Base-by-base conservation (phyloP, 2,888 invertebrate genomes). In the Ferrisia virgata region DNA sequence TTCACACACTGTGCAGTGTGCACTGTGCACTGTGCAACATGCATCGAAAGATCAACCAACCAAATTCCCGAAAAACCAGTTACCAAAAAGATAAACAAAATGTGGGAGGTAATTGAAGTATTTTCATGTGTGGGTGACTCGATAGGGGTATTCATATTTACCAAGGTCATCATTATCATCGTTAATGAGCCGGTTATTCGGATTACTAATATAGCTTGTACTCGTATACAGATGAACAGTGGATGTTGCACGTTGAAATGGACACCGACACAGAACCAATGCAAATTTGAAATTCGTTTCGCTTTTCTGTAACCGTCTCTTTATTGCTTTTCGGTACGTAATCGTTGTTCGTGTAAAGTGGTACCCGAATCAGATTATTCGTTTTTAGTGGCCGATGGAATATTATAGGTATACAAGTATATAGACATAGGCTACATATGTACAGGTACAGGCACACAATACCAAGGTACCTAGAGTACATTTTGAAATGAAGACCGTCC, bases 131-230 rank as follows among this genome's bases (percentile, higher is more conserved):
- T 76, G 72, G 36, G 72, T 76, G 72, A 36, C 72, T 64, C 64
- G 64, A 64, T 76, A 76, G 72, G 72, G 72, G 72, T 76, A 76
- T 76, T 76, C 69, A 69, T 31, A 69, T 28, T 36, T 64, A 64
- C 64, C 64, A 64, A 64, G 72, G 72, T 76, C 72, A 15, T 64
- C 36, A 36, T 36, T 76, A 76, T 36, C 36, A 36, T 76, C 72
- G 36, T 76, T 76, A 76, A 76, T 76, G 33, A 76, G 8, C 72
- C 72, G 28, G 39, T 11, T 39, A n/a, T 53, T 53, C 53, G 8
- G 8, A 9, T 53, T 53, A 22, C 18, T 11, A 53, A n/a, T 47
- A 13, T n/a, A n/a, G n/a, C n/a, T n/a, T n/a, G n/a, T n/a, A n/a
- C n/a, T n/a, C n/a, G n/a, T n/a, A n/a, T n/a, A n/a, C n/a, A n/a